These are phyloP conservation scores for Ciconia boyciana DNA, from an alignment of 2,113 vertebrate species.

Conservation along the genomic window DNA sequence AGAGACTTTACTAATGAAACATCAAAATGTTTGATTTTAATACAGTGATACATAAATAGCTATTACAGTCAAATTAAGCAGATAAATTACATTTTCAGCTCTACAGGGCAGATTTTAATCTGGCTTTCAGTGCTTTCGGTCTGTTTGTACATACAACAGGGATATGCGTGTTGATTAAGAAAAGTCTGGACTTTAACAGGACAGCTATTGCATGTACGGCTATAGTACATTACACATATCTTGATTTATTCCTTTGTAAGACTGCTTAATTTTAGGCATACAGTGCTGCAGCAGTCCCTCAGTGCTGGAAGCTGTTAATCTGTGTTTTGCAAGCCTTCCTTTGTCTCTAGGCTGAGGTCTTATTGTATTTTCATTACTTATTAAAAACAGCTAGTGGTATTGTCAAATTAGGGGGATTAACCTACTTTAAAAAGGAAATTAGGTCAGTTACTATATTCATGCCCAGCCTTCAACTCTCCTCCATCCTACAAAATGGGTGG, in stretches of 20 bases:
- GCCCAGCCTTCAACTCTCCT: neutral
- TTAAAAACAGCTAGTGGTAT: neutral
- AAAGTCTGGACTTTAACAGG: neutral
- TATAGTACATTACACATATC: neutral
- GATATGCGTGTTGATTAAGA: neutral
- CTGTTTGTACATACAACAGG: neutral
- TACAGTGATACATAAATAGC: neutral
- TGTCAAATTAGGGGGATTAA: neutral
- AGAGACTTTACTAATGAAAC: neutral
- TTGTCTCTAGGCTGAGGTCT: neutral
- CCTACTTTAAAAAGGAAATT: conserved; percentile 23
- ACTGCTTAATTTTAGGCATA: neutral
- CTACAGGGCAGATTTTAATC: neutral
- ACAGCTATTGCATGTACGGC: neutral
- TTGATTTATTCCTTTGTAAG: neutral
- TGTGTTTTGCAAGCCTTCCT: neutral
- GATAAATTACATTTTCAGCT: neutral
- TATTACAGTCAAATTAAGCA: neutral
- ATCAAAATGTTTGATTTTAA: neutral
- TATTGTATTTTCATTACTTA: neutral
- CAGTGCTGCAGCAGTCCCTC: neutral
- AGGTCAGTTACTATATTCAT: conserved; percentile 5
- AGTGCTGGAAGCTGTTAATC: neutral
- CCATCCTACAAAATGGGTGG: neutral
- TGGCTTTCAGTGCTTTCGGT: neutral